Conservation (phyloP, 2,113 vertebrate genomes). For the Xiphophorus couchianus region DNA sequence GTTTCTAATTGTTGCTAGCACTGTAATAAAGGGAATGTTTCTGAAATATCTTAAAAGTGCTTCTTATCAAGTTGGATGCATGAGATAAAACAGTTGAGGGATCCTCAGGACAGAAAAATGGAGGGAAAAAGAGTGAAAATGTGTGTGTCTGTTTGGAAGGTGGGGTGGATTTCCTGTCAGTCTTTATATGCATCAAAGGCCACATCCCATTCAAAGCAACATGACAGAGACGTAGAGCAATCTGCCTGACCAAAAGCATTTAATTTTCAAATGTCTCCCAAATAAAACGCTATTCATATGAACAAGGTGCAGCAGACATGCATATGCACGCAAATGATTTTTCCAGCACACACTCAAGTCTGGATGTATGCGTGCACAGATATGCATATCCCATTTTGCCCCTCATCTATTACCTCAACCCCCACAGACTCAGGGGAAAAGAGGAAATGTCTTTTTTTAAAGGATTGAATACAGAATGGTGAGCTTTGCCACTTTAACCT, state of each 20-base stretch:
- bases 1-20: background rate
- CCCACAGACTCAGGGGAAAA: conserved; percentile 58
- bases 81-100: conserved; percentile 3
- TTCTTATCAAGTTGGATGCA: conserved; percentile 5
- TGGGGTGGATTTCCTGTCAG: conserved; percentile 86
- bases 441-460: conserved; percentile 66
- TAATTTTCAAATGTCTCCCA: conserved; percentile 95
- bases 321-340: conserved; percentile 50
- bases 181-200: conserved; percentile 92
- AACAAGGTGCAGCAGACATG: conserved; percentile 74
- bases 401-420: conserved; percentile 55
- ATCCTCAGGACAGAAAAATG: conserved; percentile 18
- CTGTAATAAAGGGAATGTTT: background rate
- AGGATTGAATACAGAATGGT: conserved; percentile 70
- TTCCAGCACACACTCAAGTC: conserved; percentile 36
- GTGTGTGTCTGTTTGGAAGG: conserved; percentile 65
- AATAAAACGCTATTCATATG: conserved; percentile 94
- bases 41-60: conserved; percentile 9
- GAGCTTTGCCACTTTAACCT: conserved; percentile 72
- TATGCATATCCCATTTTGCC: conserved; percentile 37
- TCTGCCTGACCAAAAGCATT: conserved; percentile 92
- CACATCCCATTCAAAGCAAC: conserved; percentile 90
- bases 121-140: conserved; percentile 31
- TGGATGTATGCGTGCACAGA: conserved; percentile 44
- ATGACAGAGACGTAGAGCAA: conserved; percentile 96